Evolutionary conservation across 2,113 vertebrate genomes (phyloP), one percentile per base, ranked within the genome.

Genomic region (Lonchura striata): DNA sequence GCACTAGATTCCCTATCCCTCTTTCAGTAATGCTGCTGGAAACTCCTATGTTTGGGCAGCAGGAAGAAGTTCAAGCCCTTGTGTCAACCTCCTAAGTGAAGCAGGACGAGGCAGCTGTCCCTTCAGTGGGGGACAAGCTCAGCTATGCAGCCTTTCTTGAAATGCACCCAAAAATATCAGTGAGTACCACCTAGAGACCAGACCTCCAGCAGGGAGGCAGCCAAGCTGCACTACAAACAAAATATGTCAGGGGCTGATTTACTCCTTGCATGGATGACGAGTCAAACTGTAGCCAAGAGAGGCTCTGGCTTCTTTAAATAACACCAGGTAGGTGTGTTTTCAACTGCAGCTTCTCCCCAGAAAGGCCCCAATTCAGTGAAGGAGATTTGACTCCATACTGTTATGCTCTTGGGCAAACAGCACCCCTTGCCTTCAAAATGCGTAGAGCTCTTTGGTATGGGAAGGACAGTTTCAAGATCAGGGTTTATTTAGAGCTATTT

Each of bases 111-210:
- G 0, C 93, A 95, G 81, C 63, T 88, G 82, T 65, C 78, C 49
- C 87, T 95, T 76, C 91, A 63, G 87, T 52, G 0, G 82, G 90
- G 81, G 61, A 91, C 90, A 59, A 74, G 84, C 87, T 90, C 69
- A 50, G 82, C 75, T 82, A 60, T 15, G 75, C 70, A 92, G 92
- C 53, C 75, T 88, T 82, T 66, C 63, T 74, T 90, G 75, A 94
- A 87, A 90, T 10, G 30, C 74, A 88, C 90, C 84, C 87, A 79
- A 91, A 94, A 80, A 79, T 18, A 92, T 65, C 88, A 86, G 52
- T 75, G 13, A 94, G 72, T 89, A 91, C 88, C 92, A 95, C 88
- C 86, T 82, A 88, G 83, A 79, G 94, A 94, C 60, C 35, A 20
- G 86, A 5, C 7, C 64, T 28, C 28, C 18, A n/a, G 80, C 80